These are phyloP conservation scores for Morbakka virulenta DNA, from an alignment of 30 jellyfish, hydroid and myxozoan species.

Conservation along the genomic window DNA sequence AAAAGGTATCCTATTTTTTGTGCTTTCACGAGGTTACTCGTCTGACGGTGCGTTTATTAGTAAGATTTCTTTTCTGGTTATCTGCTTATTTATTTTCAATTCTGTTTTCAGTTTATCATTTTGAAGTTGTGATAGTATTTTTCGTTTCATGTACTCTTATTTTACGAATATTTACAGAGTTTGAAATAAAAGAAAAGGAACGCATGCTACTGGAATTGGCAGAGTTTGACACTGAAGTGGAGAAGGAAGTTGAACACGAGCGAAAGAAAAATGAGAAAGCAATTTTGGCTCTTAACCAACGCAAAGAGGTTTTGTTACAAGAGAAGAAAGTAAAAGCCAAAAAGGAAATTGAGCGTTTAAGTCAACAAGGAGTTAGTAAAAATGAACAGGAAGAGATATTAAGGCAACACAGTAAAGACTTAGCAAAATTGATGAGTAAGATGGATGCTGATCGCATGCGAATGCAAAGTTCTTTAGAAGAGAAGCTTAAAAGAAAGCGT, in stretches of 20 bases:
- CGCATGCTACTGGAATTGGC: slow-evolving; percentile 72
- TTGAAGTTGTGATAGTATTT: background rate
- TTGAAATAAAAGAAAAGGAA: slow-evolving; percentile 73
- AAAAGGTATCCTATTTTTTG: too few species aligned
- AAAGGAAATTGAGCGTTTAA: slow-evolving; percentile 77
- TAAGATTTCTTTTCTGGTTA: too few species aligned
- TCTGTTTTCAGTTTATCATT: too few species aligned
- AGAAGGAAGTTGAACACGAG: slow-evolving; percentile 79
- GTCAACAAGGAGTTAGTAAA: slow-evolving; percentile 87
- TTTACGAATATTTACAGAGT: slow-evolving; percentile 65
- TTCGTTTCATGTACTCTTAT: background rate
- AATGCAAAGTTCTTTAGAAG: slow-evolving; percentile 95
- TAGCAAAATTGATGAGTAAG: slow-evolving; percentile 91
- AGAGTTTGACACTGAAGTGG: slow-evolving; percentile 51
- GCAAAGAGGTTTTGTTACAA: slow-evolving; percentile 80
- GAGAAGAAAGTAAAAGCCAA: slow-evolving; percentile 89
- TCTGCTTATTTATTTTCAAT: too few species aligned
- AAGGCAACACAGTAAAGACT: slow-evolving; percentile 86
- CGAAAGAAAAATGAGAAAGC: slow-evolving; percentile 85
- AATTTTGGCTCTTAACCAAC: slow-evolving; percentile 74
- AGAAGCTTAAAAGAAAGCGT: slow-evolving; percentile 78
- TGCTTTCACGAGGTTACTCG: too few species aligned
- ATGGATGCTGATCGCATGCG: slow-evolving; percentile 98
- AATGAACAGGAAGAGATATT: slow-evolving; percentile 90
- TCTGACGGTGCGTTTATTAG: too few species aligned